Percentiles rank a stretch among this genome's conserved stretches.
phyloP scores from a whole-genome alignment of 2,113 vertebrate genomes.

The Grantiella picta region DNA sequence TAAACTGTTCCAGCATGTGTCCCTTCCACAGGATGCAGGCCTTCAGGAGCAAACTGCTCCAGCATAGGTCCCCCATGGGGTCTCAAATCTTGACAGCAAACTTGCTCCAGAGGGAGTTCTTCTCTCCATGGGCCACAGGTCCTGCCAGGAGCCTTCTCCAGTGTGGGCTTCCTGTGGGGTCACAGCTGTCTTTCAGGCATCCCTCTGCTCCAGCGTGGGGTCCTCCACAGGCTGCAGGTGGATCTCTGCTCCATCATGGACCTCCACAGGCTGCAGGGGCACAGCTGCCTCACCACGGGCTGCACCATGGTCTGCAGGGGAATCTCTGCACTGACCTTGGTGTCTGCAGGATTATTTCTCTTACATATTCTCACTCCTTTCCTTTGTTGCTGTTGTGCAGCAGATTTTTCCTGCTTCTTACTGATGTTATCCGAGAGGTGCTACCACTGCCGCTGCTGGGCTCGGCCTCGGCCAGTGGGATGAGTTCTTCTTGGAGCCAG shows the following conservation, averaged over 20 bases:
- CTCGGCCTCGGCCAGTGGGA: accelerated
- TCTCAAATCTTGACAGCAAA: not conserved
- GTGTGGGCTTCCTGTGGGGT: not conserved
- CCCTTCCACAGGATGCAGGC: not conserved
- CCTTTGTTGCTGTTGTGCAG: not conserved
- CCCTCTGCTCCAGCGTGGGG: not conserved
- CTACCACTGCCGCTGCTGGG: accelerated
- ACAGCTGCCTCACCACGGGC: not conserved
- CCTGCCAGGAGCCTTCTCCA: not conserved
- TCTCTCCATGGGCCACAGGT: not conserved
- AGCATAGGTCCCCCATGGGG: accelerated
- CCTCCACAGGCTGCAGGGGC: not conserved
- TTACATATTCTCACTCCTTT: not conserved
- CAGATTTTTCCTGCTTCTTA: not conserved
- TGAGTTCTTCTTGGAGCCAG: accelerated
- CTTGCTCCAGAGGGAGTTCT: not conserved
- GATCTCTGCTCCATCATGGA: not conserved
- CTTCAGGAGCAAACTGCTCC: not conserved
- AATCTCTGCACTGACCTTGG: not conserved
- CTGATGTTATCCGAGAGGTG: not conserved
- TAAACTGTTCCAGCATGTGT: accelerated
- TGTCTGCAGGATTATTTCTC: not conserved
- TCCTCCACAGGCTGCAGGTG: not conserved
- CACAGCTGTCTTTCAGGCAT: not conserved
- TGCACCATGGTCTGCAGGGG: too few species aligned